Evolutionary conservation across 2,113 vertebrate genomes (phyloP).

Genomic region (Sarotherodon lohbergeri): DNA sequence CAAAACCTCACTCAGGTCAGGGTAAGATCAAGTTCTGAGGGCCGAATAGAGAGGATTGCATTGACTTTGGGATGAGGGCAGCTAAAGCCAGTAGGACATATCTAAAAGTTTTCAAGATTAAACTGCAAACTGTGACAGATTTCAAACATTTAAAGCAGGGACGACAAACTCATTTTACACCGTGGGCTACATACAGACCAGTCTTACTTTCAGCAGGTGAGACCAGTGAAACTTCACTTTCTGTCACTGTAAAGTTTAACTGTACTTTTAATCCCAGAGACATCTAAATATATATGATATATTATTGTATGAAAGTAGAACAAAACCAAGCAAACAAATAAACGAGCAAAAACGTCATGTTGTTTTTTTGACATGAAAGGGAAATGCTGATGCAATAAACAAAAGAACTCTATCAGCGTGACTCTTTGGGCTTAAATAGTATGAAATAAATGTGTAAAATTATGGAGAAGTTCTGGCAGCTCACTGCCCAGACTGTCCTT

Average conservation of each 20-base stretch:
- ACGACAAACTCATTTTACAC: not conserved
- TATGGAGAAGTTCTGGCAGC: not conserved
- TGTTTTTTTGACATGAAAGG: not conserved
- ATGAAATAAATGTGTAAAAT: not conserved
- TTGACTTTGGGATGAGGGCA: constrained; percentile 25
- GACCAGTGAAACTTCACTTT: not conserved
- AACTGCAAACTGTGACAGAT: not conserved
- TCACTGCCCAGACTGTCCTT: not conserved
- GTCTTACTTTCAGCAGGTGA: not conserved
- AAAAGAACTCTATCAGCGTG: not conserved
- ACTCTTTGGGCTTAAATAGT: not conserved
- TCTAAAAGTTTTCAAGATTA: not conserved
- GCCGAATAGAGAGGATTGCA: constrained; percentile 55
- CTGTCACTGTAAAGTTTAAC: not conserved
- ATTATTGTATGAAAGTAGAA: not conserved
- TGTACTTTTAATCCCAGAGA: not conserved
- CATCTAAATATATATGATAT: not conserved
- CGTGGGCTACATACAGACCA: not conserved
- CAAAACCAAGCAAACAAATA: not conserved
- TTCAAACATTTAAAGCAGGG: not conserved
- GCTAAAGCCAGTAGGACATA: not conserved
- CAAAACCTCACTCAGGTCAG: constrained; percentile 62
- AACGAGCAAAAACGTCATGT: not conserved
- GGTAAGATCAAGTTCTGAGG: constrained; percentile 69
- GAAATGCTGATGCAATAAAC: not conserved